Percentiles rank a stretch among this genome's conserved stretches.
Evolutionary conservation across 2,888 invertebrate genomes (phyloP).

Genomic region (Neoscelio sp.): DNA sequence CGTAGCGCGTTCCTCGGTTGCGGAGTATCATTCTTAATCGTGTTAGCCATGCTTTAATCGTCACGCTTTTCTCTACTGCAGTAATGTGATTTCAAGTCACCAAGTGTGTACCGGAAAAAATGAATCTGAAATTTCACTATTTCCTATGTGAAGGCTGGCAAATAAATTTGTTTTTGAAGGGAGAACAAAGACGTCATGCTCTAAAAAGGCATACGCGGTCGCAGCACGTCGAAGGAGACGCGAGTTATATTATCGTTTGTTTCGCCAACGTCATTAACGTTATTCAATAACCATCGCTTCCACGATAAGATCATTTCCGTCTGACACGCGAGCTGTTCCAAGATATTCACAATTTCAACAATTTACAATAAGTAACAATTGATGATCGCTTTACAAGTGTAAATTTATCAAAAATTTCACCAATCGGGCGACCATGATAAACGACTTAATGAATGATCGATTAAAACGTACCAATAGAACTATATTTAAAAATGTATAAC

Average conservation of each 20-base stretch:
- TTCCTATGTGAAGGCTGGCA: too few species aligned
- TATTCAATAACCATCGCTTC: conserved; percentile 17
- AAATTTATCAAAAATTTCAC: conserved; percentile 1
- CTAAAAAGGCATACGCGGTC: conserved; percentile 39
- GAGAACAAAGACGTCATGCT: conserved; percentile 26
- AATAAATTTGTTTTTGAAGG: too few species aligned
- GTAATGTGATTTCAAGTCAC: too few species aligned
- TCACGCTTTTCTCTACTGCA: conserved; percentile 9
- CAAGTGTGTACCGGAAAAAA: too few species aligned
- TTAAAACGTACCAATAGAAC: background rate
- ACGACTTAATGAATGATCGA: background rate
- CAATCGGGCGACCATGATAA: too few species aligned
- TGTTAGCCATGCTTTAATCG: conserved; percentile 49
- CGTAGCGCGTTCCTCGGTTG: conserved; percentile 36
- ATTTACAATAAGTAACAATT: conserved; percentile 7
- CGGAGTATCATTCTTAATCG: conserved; percentile 43
- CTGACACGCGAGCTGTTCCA: conserved; percentile 11
- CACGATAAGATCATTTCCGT: conserved; percentile 7
- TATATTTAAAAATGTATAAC: too few species aligned
- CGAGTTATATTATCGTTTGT: conserved; percentile 38
- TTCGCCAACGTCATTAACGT: conserved; percentile 23
- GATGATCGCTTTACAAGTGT: too few species aligned
- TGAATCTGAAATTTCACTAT: too few species aligned
- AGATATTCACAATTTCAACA: background rate
- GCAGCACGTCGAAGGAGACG: conserved; percentile 49